Evolutionary conservation across 2,797 vertebrate species (phyloP), one percentile per base, ranked within the genome.

Genomic region (Falco peregrinus): DNA sequence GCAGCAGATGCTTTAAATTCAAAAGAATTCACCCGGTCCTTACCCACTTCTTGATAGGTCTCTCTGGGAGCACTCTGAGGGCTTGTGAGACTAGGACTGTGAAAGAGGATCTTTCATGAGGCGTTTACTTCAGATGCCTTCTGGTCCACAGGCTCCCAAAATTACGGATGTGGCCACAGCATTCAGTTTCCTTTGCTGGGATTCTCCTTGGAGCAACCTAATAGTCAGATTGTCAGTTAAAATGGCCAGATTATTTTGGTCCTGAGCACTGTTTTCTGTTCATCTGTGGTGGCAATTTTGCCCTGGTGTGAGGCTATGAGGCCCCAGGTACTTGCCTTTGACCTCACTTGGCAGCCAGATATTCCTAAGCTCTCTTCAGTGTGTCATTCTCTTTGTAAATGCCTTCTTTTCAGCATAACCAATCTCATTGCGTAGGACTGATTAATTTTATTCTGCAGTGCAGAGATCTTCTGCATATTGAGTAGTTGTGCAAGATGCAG

Each of bases 361-460:
- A n/a, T 8, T 92, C 41, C 68, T 86, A 20, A 63, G 14, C 39
- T n/a, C 57, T 50, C 48, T 65, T 76, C 63, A 60, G 47, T 4
- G 18, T 79, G 77, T 73, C 70, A 4, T n/a, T 90, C 74, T 51
- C 86, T 92, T 70, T 67, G 67, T 71, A 76, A 90, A 83, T 89
- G 47, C 81, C 68, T 64, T 84, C 84, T 87, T 79, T 73, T 89
- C 53, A 51, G 53, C 43, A 56, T 64, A 93, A 91, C 96, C 87
- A 26, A 39, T 77, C 87, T 57, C 80, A 50, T 80, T 96, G 88
- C 50, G 5, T 84, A 94, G 91, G 88, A 76, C 77, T 92, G 94
- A 96, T 97, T 93, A 93, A 93, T 95, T 95, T 93, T 83, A 87
- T 70, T 93, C 96, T 96, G 96, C 95, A 96, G 90, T 96, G 96